Conservation (phyloP, 2,888 invertebrate genomes). For the Parnassius orleans region DNA sequence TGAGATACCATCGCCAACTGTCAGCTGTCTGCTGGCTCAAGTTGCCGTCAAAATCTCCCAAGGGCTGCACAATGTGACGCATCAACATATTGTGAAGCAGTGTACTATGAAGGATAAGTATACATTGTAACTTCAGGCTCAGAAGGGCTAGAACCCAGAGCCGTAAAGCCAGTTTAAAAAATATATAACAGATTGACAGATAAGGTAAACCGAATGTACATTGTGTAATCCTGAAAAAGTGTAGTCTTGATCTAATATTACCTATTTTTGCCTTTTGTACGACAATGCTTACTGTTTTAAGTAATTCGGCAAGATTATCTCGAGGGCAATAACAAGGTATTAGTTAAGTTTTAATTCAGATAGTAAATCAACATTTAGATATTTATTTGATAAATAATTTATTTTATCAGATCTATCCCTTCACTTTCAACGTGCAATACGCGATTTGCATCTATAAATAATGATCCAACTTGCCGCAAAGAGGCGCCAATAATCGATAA, state of each 20-base stretch:
- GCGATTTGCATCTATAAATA: slow-evolving; percentile 35
- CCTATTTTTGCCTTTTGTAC: background rate
- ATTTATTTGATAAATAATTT: background rate
- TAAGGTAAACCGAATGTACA: too few species aligned
- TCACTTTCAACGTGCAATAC: slow-evolving; percentile 51
- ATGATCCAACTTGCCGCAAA: slow-evolving; percentile 53
- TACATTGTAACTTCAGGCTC: too few species aligned
- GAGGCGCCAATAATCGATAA: slow-evolving; percentile 78
- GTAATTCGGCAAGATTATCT: slow-evolving; percentile 46
- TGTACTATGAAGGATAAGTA: too few species aligned
- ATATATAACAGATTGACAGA: too few species aligned
- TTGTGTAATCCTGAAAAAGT: slow-evolving; percentile 15
- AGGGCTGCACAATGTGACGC: too few species aligned
- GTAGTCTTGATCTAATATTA: background rate
- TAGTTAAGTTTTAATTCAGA: background rate
- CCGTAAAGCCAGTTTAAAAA: too few species aligned
- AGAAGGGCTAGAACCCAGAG: too few species aligned
- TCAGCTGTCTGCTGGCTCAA: too few species aligned
- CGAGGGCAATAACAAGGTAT: slow-evolving; percentile 55
- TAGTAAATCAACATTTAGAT: too few species aligned
- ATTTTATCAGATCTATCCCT: slow-evolving; percentile 51
- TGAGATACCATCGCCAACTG: too few species aligned
- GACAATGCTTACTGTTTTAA: slow-evolving; percentile 59
- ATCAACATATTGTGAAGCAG: too few species aligned
- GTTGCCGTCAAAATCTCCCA: too few species aligned